These are phyloP conservation scores for Tachystola acroxantha DNA, from an alignment of 2,888 invertebrate species.

Conservation along the genomic window DNA sequence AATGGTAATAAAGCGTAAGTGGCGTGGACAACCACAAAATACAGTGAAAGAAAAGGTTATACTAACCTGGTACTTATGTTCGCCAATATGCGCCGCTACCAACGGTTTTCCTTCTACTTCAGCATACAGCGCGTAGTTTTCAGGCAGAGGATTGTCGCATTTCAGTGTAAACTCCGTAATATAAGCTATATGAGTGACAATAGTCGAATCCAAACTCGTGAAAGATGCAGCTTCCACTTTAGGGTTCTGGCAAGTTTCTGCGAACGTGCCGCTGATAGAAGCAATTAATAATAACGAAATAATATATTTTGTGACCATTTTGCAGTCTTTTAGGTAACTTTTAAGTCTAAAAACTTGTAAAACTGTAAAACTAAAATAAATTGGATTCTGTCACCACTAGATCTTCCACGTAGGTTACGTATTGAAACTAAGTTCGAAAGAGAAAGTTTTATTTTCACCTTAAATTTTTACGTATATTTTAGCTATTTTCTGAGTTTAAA, in stretches of 20 bases:
- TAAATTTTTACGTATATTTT: no score
- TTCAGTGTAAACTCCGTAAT: conserved; percentile 93
- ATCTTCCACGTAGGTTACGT: conserved; percentile 17
- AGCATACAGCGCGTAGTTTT: conserved; percentile 89
- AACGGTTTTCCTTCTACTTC: conserved; percentile 92
- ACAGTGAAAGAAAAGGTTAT: background rate
- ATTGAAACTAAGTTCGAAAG: conserved; percentile 16
- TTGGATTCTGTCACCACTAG: conserved; percentile 17
- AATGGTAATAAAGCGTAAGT: no score
- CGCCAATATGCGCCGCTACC: conserved; percentile 88
- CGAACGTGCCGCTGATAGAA: conserved; percentile 35
- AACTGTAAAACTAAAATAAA: conserved; percentile 23
- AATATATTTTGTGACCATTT: conserved; percentile 66
- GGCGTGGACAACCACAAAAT: no score
- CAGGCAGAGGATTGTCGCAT: conserved; percentile 82
- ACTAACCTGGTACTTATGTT: conserved; percentile 91
- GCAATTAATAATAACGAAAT: conserved; percentile 42
- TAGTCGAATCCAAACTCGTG: conserved; percentile 94
- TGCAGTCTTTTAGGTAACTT: conserved; percentile 33
- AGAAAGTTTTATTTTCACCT: conserved; percentile 10
- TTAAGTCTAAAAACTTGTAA: conserved; percentile 27
- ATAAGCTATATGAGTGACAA: conserved; percentile 93
- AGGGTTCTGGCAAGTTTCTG: conserved; percentile 73
- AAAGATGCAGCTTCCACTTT: conserved; percentile 88
- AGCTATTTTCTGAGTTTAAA: no score